A percentile compares a stretch with the other conserved stretches of the same genome.
Evolutionary conservation across 2,797 vertebrate genomes (phyloP).

Genomic region (Scolopax rusticola): DNA sequence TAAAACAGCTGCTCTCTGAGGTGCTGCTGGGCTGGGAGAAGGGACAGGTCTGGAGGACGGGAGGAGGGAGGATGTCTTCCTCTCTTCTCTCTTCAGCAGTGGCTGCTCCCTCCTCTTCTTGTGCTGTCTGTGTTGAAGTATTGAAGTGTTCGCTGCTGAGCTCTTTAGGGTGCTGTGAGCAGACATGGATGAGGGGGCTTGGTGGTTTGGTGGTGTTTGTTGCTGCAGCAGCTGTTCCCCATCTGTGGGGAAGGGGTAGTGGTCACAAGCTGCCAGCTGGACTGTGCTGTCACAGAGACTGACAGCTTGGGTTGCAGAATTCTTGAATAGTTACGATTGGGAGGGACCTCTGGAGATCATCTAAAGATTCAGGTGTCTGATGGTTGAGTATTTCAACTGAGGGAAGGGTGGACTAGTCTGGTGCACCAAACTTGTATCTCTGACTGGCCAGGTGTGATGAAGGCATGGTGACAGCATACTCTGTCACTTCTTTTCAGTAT

Average conservation of each 20-base stretch:
- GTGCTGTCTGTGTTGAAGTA: not conserved
- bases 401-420: constrained; percentile 9
- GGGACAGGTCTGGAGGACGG: not conserved
- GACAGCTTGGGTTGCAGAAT: not conserved
- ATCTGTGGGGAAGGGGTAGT: not conserved
- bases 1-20: not conserved
- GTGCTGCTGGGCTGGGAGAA: not conserved
- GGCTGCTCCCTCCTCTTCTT: not conserved
- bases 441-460: not conserved
- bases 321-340: not conserved
- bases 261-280: not conserved
- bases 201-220: not conserved
- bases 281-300: not conserved
- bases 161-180: not conserved
- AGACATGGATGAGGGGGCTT: not conserved
- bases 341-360: not conserved
- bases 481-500: not conserved
- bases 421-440: not conserved
- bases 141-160: not conserved
- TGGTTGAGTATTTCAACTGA: not conserved
- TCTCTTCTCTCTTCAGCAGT: not conserved
- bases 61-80: not conserved
- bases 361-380: not conserved
- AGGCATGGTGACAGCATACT: not conserved
- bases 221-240: not conserved